Evolutionary conservation across 2,113 vertebrate species (phyloP).

Genomic region (Ptilonorhynchus violaceus): DNA sequence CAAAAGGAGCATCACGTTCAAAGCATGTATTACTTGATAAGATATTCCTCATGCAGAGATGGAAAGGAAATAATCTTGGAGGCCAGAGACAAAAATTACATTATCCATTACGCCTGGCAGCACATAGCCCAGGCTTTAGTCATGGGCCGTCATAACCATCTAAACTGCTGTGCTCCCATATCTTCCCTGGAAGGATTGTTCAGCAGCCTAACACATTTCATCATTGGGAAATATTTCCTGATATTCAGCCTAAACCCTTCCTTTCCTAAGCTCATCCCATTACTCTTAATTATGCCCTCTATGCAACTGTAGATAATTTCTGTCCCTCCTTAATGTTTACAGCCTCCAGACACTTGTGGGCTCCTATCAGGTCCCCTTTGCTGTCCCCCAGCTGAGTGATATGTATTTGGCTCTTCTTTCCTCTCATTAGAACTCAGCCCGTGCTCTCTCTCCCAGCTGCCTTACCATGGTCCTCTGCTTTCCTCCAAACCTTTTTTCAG

Average conservation of each 20-base stretch:
- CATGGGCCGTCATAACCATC: neutral
- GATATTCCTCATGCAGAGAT: neutral
- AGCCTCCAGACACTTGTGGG: neutral
- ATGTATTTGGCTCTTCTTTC: neutral
- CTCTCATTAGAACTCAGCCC: neutral
- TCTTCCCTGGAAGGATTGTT: slow-evolving; percentile 13
- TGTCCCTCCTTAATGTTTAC: slow-evolving; percentile 7
- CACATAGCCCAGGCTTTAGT: slow-evolving; percentile 25
- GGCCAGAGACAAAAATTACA: neutral
- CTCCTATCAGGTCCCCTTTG: neutral
- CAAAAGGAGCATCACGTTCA: neutral
- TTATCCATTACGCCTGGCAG: neutral
- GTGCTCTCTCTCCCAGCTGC: neutral
- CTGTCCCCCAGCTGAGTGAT: neutral
- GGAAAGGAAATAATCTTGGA: slow-evolving; percentile 15
- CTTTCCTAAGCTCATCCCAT: slow-evolving; percentile 30
- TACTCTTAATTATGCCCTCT: slow-evolving; percentile 5
- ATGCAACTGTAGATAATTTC: neutral
- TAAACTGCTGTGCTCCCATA: neutral
- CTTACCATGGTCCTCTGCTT: neutral
- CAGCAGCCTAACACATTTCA: neutral
- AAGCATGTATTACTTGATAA: neutral
- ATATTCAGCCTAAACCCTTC: neutral
- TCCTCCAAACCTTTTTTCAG: neutral
- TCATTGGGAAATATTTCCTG: neutral